Conservation (phyloP, 2,888 invertebrate species). For the Hemaris fuciformis region DNA sequence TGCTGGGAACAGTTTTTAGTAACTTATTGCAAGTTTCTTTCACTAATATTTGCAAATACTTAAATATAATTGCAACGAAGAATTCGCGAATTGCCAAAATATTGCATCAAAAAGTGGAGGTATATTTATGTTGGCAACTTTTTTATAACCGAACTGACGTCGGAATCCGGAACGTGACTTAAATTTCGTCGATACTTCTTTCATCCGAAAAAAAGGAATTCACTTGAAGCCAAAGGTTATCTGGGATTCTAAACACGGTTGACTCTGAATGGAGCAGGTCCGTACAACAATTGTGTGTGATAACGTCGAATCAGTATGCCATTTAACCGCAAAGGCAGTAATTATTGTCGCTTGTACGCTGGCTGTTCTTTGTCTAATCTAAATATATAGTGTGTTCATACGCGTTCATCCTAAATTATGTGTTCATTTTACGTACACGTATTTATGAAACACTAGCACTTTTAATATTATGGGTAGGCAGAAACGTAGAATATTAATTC, state of each 20-base stretch:
- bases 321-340: conserved; percentile 43
- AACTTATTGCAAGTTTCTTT: not conserved
- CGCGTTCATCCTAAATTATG: not conserved
- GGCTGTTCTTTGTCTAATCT: not conserved
- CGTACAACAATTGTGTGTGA: conserved; percentile 53
- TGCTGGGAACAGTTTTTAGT: not conserved
- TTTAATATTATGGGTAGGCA: no score
- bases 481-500: no score
- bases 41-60: not conserved
- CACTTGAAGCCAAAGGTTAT: conserved; percentile 49
- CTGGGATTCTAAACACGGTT: conserved; percentile 51
- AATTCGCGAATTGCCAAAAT: not conserved
- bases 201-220: conserved; percentile 48
- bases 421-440: not conserved
- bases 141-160: conserved; percentile 31
- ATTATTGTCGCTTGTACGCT: conserved; percentile 35
- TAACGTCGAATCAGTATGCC: conserved; percentile 51
- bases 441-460: no score
- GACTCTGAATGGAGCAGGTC: conserved; percentile 46
- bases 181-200: conserved; percentile 39
- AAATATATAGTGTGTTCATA: not conserved
- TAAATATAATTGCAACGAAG: not conserved
- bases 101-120: not conserved
- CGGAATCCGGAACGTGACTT: conserved; percentile 43
- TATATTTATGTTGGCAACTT: conserved; percentile 14